These are phyloP conservation scores for Castor canadensis DNA, from an alignment of 2,113 vertebrate species.

Conservation along the genomic window DNA sequence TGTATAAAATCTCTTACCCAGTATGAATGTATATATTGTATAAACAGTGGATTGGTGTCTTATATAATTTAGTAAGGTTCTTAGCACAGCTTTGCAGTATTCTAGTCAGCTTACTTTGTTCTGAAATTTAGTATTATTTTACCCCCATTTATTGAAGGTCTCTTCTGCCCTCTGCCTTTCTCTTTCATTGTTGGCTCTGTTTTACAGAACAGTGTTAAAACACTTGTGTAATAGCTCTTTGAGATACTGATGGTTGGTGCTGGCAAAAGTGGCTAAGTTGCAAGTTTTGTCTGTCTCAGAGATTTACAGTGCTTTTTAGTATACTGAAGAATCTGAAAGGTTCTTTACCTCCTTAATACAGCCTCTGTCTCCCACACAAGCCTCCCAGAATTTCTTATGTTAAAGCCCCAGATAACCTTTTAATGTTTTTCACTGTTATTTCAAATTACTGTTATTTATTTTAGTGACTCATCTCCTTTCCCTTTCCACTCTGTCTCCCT, in stretches of 20 bases:
- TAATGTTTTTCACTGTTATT: conserved; percentile 14
- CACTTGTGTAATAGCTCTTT: not conserved
- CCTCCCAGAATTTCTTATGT: not conserved
- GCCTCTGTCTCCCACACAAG: not conserved
- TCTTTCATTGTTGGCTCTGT: not conserved
- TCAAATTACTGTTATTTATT: not conserved
- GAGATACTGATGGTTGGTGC: not conserved
- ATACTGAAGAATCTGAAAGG: not conserved
- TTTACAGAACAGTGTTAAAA: not conserved
- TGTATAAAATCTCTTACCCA: not conserved
- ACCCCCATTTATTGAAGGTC: not conserved
- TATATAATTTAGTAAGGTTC: not conserved
- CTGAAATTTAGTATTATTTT: not conserved
- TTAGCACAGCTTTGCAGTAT: not conserved
- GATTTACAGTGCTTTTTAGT: not conserved
- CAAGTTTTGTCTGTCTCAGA: not conserved
- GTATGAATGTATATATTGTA: conserved; percentile 20
- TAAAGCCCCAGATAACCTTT: not conserved
- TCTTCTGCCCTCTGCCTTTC: conserved; percentile 52
- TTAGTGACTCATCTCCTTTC: not conserved
- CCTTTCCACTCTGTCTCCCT: not conserved
- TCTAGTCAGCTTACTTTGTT: conserved; percentile 1
- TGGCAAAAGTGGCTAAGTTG: not conserved
- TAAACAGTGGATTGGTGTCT: conserved; percentile 10
- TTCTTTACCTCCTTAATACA: conserved; percentile 8